Percentiles rank a stretch among this genome's conserved stretches.
Conservation (phyloP, 1,140 invertebrate species). For the Psilanteris sp. region DNA sequence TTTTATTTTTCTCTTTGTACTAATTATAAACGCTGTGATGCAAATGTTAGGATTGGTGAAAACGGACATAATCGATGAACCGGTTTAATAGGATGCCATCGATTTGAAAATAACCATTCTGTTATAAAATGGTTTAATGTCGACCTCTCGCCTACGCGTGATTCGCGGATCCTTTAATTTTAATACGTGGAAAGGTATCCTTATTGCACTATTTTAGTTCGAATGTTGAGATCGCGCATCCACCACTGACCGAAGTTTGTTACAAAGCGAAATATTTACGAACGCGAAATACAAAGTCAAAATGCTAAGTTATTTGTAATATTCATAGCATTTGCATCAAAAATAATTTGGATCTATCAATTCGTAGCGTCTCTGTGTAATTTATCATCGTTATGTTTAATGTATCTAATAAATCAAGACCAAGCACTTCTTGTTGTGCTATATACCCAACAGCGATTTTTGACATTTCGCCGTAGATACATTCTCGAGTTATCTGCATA, state of each 20-base stretch:
- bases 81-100: too few relatives aligned
- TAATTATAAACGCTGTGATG: too few relatives aligned
- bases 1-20: too few relatives aligned
- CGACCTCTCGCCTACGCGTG: constrained; percentile 7
- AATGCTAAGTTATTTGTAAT: constrained; percentile 16
- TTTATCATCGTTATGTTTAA: constrained; percentile 50
- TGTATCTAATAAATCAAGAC: constrained; percentile 47
- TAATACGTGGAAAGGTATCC: not conserved
- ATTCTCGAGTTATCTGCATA: constrained; percentile 38
- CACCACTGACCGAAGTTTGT: constrained; percentile 12
- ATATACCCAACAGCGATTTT: constrained; percentile 43
- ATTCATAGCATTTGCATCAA: constrained; percentile 38
- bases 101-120: too few relatives aligned
- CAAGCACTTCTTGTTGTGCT: constrained; percentile 29
- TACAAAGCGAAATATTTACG: constrained; percentile 1
- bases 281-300: not conserved
- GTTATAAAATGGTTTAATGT: too few relatives aligned
- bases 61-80: too few relatives aligned
- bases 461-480: constrained; percentile 44
- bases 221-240: constrained; percentile 1
- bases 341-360: constrained; percentile 48
- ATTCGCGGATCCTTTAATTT: constrained; percentile 4
- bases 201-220: not conserved
- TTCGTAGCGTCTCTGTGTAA: constrained; percentile 28
- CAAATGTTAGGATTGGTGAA: too few relatives aligned